phyloP scores from a whole-genome alignment of 2,888 invertebrate species.

The Oxystoma pomonae region DNA sequence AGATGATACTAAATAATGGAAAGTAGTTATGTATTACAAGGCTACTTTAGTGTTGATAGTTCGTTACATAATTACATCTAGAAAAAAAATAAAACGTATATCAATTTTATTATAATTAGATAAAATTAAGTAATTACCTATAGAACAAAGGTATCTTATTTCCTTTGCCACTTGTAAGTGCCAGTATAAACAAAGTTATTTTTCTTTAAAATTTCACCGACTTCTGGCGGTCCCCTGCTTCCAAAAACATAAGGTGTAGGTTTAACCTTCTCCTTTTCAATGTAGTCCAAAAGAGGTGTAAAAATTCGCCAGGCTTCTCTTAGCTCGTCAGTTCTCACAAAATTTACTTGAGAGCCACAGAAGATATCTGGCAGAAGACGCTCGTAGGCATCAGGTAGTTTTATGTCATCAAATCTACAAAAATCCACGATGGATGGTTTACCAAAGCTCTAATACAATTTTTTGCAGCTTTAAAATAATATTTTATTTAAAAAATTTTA shows the following conservation, averaged over 20 bases:
- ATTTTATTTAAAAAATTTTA: too few species aligned
- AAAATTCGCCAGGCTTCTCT: slow-evolving; percentile 97
- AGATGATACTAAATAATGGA: too few species aligned
- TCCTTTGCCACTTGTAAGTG: too few species aligned
- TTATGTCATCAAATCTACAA: background rate
- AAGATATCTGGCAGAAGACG: slow-evolving; percentile 95
- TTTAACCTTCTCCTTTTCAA: slow-evolving; percentile 68
- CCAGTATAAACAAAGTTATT: background rate
- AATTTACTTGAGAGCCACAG: slow-evolving; percentile 97
- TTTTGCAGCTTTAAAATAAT: too few species aligned
- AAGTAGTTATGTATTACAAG: too few species aligned
- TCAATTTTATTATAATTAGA: too few species aligned
- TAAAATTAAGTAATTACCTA: too few species aligned
- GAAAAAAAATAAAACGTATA: too few species aligned
- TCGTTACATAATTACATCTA: too few species aligned
- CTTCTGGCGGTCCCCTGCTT: slow-evolving; percentile 86
- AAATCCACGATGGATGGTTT: background rate
- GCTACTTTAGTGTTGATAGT: too few species aligned
- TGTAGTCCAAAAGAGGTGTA: slow-evolving; percentile 81
- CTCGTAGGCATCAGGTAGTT: slow-evolving; percentile 95
- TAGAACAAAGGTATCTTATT: too few species aligned
- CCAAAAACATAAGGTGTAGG: slow-evolving; percentile 83
- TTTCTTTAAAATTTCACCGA: slow-evolving; percentile 66
- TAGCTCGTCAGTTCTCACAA: slow-evolving; percentile 94
- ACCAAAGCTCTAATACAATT: too few species aligned